Evolutionary conservation across 2,797 vertebrate genomes (phyloP).

Genomic region (Tinamus major): DNA sequence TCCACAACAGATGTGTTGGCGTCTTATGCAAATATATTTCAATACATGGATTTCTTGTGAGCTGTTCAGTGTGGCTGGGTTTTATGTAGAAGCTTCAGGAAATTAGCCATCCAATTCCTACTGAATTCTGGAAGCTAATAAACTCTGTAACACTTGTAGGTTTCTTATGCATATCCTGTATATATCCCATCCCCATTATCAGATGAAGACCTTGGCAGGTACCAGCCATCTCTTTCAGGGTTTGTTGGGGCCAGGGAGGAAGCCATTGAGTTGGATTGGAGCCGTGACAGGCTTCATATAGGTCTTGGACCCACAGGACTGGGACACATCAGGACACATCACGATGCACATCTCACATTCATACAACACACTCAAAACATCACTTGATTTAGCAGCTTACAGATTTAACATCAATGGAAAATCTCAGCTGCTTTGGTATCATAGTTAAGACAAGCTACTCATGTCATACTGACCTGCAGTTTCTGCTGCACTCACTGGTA

Average conservation of each 20-base stretch:
- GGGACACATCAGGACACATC: not conserved
- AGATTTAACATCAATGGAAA: not conserved
- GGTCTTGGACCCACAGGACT: not conserved
- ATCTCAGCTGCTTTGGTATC: not conserved
- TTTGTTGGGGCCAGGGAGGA: not conserved
- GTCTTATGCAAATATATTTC: not conserved
- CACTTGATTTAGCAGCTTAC: not conserved
- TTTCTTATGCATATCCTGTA: fast-evolving
- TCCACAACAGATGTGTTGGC: not conserved
- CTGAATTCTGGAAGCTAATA: not conserved
- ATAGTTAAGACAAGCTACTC: not conserved
- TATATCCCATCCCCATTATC: not conserved
- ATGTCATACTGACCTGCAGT: not conserved
- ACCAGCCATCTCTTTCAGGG: fast-evolving
- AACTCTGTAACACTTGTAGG: not conserved
- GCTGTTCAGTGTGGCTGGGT: not conserved
- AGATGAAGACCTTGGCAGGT: not conserved
- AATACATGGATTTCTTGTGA: not conserved
- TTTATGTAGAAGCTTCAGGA: not conserved
- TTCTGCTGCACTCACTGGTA: not conserved
- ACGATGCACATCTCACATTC: fast-evolving
- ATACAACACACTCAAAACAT: not conserved
- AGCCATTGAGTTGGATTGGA: not conserved
- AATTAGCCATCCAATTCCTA: not conserved
- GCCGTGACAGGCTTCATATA: not conserved